phyloP scores from a whole-genome alignment of 2,888 invertebrate species.

The Muscina levida region DNA sequence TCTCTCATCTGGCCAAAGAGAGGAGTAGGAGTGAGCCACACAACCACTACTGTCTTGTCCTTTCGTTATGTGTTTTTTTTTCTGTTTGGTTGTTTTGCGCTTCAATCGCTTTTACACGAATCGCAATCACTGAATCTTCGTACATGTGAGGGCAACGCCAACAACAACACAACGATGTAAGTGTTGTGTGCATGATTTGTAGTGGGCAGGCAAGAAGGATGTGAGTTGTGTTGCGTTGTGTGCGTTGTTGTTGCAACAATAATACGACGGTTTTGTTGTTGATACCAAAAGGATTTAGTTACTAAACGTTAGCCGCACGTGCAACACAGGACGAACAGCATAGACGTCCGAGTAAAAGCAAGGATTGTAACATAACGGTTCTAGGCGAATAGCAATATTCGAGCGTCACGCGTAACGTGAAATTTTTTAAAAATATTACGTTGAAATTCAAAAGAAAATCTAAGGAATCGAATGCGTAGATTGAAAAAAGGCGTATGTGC shows the following conservation, averaged over 20 bases:
- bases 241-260: conserved; percentile 7
- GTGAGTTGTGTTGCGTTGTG: too few relatives aligned
- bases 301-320: conserved; percentile 76
- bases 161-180: conserved; percentile 44
- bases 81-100: conserved; percentile 22
- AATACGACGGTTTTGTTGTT: conserved; percentile 40
- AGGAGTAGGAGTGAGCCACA: conserved; percentile 21
- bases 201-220: background rate
- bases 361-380: conserved; percentile 31
- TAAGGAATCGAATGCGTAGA: too few relatives aligned
- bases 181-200: conserved; percentile 25
- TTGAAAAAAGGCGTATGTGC: too few relatives aligned
- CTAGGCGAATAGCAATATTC: too few relatives aligned
- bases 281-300: conserved; percentile 71
- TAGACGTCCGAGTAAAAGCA: conserved; percentile 2
- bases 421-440: too few relatives aligned
- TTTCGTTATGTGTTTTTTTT: conserved; percentile 20
- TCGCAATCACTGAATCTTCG: conserved; percentile 22
- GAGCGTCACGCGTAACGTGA: too few relatives aligned
- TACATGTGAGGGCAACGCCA: conserved; percentile 48
- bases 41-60: conserved; percentile 35
- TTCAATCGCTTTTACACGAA: conserved; percentile 17
- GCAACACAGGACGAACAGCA: conserved; percentile 70
- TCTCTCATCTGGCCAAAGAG: conserved; percentile 58
- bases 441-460: too few relatives aligned